These are phyloP conservation scores for Aramus guarauna DNA, from an alignment of 2,113 vertebrate genomes.

Conservation along the genomic window DNA sequence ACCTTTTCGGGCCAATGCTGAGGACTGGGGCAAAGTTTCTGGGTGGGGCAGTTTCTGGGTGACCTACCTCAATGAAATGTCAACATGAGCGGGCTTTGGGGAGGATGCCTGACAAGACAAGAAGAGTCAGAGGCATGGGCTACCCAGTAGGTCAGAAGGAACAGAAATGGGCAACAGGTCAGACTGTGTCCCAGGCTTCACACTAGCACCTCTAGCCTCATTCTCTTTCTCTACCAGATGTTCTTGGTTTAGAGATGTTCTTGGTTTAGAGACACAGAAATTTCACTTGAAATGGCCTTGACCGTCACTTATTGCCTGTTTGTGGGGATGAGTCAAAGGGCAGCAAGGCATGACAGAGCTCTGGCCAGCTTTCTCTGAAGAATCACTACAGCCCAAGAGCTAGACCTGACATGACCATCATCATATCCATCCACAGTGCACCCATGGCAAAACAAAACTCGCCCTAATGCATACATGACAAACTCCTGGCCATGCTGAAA, in stretches of 20 bases:
- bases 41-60: not conserved
- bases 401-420: not conserved
- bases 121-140: not conserved
- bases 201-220: not conserved
- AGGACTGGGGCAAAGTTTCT: not conserved
- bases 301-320: not conserved
- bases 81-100: not conserved
- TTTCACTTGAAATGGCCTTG: not conserved
- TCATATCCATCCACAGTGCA: too few species aligned
- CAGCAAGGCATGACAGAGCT: not conserved
- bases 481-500: not conserved
- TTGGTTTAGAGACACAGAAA: not conserved
- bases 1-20: not conserved
- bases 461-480: not conserved
- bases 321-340: not conserved
- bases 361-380: not conserved
- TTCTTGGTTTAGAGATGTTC: not conserved
- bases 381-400: not conserved
- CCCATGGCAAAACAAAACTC: too few species aligned
- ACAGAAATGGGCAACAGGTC: not conserved
- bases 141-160: not conserved
- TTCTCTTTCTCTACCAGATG: not conserved
- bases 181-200: fast-evolving
- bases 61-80: not conserved
- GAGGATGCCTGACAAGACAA: not conserved